Evolutionary conservation across 64 coral and sea anemone species (phyloP).

Genomic region (Stylophora pistillata): DNA sequence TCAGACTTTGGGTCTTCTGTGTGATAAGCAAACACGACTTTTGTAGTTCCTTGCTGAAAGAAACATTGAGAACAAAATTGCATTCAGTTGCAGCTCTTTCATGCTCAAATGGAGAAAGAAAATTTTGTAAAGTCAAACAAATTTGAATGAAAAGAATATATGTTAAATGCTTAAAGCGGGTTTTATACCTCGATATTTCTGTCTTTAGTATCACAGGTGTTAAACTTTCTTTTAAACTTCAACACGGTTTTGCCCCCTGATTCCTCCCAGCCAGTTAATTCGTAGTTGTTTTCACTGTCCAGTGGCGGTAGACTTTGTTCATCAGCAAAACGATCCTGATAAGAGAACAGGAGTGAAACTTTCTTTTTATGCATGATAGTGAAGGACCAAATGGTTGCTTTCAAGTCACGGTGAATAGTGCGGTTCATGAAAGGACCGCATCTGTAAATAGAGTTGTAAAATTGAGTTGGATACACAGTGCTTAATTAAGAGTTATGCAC

Average conservation of each 20-base stretch:
- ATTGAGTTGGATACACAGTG: no score
- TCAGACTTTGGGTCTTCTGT: constrained; percentile 47
- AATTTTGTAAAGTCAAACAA: not conserved
- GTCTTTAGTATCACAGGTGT: not conserved
- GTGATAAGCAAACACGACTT: constrained; percentile 38
- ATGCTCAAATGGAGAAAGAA: not conserved
- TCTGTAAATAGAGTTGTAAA: no score
- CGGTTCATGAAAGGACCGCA: no score
- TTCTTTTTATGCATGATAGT: no score
- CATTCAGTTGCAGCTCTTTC: no score
- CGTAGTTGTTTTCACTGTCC: constrained; percentile 26
- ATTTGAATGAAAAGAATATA: not conserved
- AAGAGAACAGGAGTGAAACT: no score
- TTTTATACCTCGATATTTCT: not conserved
- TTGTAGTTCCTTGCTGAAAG: constrained; percentile 48
- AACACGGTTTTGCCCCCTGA: no score
- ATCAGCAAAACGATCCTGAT: constrained; percentile 49
- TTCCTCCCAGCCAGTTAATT: no score
- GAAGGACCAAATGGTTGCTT: no score
- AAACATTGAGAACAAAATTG: not conserved
- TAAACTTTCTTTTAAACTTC: no score
- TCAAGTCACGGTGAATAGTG: no score
- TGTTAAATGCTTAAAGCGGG: not conserved
- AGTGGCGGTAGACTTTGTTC: constrained; percentile 10
- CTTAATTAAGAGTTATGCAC: no score